Conservation (phyloP, 2,113 vertebrate genomes). For the Coryphaenoides rupestris region DNA sequence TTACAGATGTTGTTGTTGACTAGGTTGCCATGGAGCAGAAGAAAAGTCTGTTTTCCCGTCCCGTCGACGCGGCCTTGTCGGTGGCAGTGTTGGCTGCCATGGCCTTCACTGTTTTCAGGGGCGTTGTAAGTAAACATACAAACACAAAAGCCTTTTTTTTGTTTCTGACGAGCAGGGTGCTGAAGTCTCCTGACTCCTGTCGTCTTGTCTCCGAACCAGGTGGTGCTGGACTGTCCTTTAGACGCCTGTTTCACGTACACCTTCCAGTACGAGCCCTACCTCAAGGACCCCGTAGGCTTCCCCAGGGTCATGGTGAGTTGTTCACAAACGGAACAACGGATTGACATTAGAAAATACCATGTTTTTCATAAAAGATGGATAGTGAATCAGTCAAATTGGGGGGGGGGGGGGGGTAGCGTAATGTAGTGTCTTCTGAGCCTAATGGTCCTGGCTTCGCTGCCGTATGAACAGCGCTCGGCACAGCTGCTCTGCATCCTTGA, state of each 20-base stretch:
- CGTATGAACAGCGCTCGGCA: no score
- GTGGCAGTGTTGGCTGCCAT: constrained; percentile 64
- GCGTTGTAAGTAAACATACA: constrained; percentile 75
- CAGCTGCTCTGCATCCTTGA: no score
- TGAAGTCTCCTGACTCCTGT: not conserved
- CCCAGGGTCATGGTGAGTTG: constrained; percentile 83
- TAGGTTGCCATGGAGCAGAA: constrained; percentile 78
- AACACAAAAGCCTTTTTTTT: not conserved
- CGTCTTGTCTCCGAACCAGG: constrained; percentile 66
- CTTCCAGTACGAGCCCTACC: constrained; percentile 90
- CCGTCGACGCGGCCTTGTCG: constrained; percentile 74
- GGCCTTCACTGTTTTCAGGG: constrained; percentile 83
- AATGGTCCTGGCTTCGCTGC: no score
- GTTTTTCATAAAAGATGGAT: no score
- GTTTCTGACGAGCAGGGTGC: not conserved
- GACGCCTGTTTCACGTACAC: constrained; percentile 87
- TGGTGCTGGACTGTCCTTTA: constrained; percentile 85
- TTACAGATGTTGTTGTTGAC: constrained; percentile 16
- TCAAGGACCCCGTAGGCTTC: constrained; percentile 88
- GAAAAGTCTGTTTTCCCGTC: constrained; percentile 75
- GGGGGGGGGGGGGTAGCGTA: no score
- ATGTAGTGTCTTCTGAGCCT: no score
- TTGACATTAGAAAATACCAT: no score
- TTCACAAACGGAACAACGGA: not conserved
- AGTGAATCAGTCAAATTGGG: not conserved